phyloP scores from a whole-genome alignment of 2,888 invertebrate species.

The Tanytarsus gracilentus region DNA sequence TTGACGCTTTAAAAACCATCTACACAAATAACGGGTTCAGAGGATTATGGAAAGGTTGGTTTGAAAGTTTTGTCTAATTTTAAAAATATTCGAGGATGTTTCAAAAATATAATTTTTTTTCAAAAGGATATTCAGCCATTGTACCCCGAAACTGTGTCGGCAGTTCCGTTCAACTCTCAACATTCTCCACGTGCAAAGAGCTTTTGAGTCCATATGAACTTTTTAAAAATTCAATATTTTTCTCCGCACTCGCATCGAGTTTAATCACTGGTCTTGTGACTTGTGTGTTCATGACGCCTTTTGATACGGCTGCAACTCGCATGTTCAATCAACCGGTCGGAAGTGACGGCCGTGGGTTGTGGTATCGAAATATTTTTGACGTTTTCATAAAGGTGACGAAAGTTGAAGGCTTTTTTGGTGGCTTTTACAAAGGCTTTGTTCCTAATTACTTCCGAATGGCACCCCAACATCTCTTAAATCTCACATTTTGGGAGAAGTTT shows the following conservation, averaged over 20 bases:
- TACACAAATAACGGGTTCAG: conserved; percentile 47
- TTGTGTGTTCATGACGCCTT: conserved; percentile 45
- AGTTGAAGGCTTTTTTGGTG: neutral
- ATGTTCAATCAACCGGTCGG: conserved; percentile 20
- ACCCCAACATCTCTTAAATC: neutral
- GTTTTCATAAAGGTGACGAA: conserved; percentile 5
- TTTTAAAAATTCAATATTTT: conserved; percentile 44
- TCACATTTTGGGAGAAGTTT: conserved; percentile 22
- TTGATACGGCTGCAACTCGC: conserved; percentile 19
- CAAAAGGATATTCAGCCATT: conserved; percentile 64
- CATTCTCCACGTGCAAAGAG: conserved; percentile 57
- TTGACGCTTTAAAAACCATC: conserved; percentile 46
- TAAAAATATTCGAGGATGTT: too few species aligned
- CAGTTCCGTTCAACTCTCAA: conserved; percentile 72
- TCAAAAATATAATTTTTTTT: too few species aligned
- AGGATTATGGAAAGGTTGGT: conserved; percentile 63
- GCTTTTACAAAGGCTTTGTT: conserved; percentile 19
- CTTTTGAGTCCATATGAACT: conserved; percentile 37
- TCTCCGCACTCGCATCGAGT: conserved; percentile 57
- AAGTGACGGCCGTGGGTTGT: neutral
- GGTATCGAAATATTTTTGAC: conserved; percentile 9
- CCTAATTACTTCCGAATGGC: conserved; percentile 18
- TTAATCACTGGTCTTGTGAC: conserved; percentile 68
- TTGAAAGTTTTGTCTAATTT: too few species aligned
- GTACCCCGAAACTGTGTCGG: conserved; percentile 69